Conservation (phyloP, 2,113 vertebrate genomes). For the Alligator mississippiensis region DNA sequence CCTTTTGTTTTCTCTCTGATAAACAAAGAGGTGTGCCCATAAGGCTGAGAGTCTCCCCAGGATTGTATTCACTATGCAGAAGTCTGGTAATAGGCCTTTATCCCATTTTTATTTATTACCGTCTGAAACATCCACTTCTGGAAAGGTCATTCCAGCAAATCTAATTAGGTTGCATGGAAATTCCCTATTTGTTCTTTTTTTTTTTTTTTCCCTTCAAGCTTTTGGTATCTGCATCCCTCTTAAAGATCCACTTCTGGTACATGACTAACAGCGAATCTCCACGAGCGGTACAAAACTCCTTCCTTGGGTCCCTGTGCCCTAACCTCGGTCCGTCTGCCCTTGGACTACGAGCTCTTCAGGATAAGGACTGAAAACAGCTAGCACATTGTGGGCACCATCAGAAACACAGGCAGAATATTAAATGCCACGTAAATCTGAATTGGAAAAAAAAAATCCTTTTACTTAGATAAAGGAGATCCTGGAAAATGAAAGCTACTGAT, state of each 20-base stretch:
- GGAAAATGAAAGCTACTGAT: background rate
- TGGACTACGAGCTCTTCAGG: background rate
- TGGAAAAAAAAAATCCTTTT: background rate
- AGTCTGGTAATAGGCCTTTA: background rate
- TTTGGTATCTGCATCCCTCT: background rate
- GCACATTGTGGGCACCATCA: background rate
- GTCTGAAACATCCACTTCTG: background rate
- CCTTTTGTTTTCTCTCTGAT: background rate
- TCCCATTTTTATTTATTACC: background rate
- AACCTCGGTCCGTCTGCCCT: background rate
- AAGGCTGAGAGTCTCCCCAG: background rate
- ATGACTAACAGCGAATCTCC: background rate
- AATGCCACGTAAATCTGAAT: background rate
- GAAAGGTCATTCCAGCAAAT: background rate
- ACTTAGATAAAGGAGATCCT: background rate
- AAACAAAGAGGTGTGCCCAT: fast-evolving
- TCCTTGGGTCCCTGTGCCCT: background rate
- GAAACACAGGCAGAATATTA: background rate
- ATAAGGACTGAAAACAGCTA: background rate
- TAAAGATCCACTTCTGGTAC: background rate
- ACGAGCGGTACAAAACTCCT: background rate
- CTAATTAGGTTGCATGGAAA: no score
- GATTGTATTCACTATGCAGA: no score
- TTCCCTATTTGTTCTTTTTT: no score
- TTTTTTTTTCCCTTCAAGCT: no score